Evolutionary conservation across 2,113 vertebrate genomes (phyloP), one percentile per base, ranked within the genome.

Genomic region (Brachypodius melanocephalos): DNA sequence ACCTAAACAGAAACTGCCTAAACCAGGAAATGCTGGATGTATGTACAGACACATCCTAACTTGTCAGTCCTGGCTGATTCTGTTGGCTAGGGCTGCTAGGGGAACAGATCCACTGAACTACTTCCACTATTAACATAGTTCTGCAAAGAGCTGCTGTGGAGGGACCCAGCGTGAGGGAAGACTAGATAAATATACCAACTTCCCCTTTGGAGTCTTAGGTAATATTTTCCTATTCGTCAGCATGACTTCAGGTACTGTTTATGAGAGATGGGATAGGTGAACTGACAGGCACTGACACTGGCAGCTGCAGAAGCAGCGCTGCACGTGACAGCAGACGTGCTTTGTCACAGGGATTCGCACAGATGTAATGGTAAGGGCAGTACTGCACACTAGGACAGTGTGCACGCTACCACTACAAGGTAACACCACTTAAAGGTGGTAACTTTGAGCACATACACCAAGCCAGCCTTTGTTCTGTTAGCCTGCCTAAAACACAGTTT

Each of bases 251-350:
- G 45, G 29, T n/a, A 16, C 49, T 80, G 15, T 61, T 79, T 31
- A 61, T 2, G 3, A 43, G 52, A 34, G 25, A 25, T 9, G 9
- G 42, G 25, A 32, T 2, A n/a, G 55, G 2, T 68, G 61, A 81
- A 52, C 29, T 34, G 62, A 43, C 14, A 42, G 26, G n/a, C 46
- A 40, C 10, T 8, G 29, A 21, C 21, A 34, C 6, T 28, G 51
- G 24, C 8, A 72, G 36, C n/a, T 3, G 0, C 48, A 68, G 31
- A 42, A 43, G 49, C 34, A 88, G 25, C 2, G 4, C 42, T 0
- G 2, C 14, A 29, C 42, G 31, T 0, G 0, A 49, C 3, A 55
- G 31, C 2, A 31, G 26, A 18, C 0, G 0, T 22, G 29, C n/a
- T 46, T 34, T 62, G 46, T 17, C 6, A 1, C 4, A 0, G 16